phyloP scores from a whole-genome alignment of 2,888 invertebrate genomes.

The Clivina fossor region DNA sequence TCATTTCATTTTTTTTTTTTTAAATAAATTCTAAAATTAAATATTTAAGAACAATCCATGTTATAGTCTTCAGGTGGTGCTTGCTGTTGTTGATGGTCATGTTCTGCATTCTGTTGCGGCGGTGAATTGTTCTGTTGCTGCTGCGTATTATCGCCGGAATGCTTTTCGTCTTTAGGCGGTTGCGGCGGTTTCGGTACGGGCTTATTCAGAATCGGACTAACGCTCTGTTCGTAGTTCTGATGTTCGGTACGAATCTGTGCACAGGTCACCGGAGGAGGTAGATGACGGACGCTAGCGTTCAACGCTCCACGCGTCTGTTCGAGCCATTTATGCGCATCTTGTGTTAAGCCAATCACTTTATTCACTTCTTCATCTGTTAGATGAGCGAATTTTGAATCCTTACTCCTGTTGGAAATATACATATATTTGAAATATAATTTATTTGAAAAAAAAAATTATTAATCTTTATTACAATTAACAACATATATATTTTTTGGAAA shows the following conservation, averaged over 20 bases:
- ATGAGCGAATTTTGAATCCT: constrained; percentile 77
- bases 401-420: constrained; percentile 54
- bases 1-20: constrained; percentile 15
- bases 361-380: constrained; percentile 79
- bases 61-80: constrained; percentile 37
- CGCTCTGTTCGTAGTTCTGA: constrained; percentile 64
- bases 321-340: constrained; percentile 78
- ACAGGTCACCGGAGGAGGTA: constrained; percentile 75
- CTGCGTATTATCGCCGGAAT: constrained; percentile 45
- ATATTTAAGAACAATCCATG: constrained; percentile 40
- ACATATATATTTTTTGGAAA: no score
- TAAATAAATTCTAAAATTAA: constrained; percentile 18
- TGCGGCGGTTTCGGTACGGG: constrained; percentile 82
- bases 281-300: constrained; percentile 65
- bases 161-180: constrained; percentile 58
- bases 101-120: constrained; percentile 33
- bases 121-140: constrained; percentile 40
- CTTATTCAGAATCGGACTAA: constrained; percentile 82
- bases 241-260: constrained; percentile 79
- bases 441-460: no score
- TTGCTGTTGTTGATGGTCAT: constrained; percentile 38
- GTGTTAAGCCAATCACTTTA: constrained; percentile 69
- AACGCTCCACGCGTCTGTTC: constrained; percentile 73
- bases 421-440: no score
- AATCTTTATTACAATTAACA: no score